phyloP scores from a whole-genome alignment of 2,888 invertebrate genomes.

The Tenthredo livida region DNA sequence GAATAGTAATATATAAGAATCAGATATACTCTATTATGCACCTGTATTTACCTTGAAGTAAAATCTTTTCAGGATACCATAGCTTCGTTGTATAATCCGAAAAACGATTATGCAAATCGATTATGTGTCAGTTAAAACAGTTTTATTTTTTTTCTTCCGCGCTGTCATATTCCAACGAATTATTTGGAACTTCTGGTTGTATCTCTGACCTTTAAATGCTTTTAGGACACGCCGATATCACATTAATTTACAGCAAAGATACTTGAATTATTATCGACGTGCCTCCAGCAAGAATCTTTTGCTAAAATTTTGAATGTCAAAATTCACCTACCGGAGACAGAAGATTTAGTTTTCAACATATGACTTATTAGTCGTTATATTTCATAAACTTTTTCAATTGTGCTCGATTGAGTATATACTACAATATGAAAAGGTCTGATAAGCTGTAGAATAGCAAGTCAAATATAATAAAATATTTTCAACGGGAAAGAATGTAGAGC shows the following conservation, averaged over 20 bases:
- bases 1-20: neutral
- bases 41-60: neutral
- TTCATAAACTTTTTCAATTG: neutral
- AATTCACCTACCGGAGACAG: neutral
- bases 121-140: neutral
- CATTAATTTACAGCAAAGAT: neutral
- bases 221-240: neutral
- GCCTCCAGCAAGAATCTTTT: neutral
- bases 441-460: neutral
- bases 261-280: neutral
- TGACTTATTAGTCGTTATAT: neutral
- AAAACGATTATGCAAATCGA: constrained; percentile 29
- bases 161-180: neutral
- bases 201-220: constrained; percentile 27
- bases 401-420: neutral
- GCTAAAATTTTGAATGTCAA: neutral
- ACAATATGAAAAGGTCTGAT: neutral
- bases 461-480: constrained; percentile 17
- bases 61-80: neutral
- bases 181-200: neutral
- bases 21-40: neutral
- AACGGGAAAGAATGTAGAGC: neutral
- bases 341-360: neutral
- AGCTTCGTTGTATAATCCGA: neutral
- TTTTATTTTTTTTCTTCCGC: neutral